Percentiles rank a stretch among this genome's conserved stretches.
Conservation (phyloP, 2,113 vertebrate genomes). For the Platysternon megacephalum region DNA sequence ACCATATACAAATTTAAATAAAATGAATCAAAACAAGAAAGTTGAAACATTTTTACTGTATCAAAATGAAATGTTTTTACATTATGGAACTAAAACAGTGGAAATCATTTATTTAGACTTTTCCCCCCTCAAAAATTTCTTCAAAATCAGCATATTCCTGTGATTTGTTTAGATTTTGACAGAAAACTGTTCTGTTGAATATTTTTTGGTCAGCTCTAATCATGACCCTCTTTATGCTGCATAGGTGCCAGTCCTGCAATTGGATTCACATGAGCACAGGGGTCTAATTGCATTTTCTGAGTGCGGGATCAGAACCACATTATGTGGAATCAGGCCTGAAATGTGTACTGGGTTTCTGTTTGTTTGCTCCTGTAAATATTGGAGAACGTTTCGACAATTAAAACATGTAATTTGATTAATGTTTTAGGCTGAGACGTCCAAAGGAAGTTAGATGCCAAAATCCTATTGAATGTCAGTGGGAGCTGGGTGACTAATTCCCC, state of each 20-base stretch:
- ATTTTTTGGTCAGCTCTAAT: neutral
- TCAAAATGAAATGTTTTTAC: neutral
- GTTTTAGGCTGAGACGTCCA: neutral
- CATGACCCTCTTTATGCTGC: neutral
- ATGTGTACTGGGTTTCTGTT: rapidly evolving
- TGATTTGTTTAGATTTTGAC: neutral
- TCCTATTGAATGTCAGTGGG: neutral
- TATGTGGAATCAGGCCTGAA: neutral
- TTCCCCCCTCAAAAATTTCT: neutral
- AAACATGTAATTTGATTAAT: neutral
- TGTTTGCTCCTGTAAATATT: neutral
- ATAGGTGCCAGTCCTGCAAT: neutral
- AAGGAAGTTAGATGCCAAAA: neutral
- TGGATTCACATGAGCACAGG: neutral
- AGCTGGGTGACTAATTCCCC: neutral
- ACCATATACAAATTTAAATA: neutral
- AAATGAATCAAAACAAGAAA: neutral
- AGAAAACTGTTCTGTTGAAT: neutral
- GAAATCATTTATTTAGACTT: neutral
- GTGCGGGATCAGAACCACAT: neutral
- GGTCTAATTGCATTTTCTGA: neutral
- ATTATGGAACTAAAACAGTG: neutral
- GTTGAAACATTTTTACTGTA: neutral
- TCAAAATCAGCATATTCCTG: neutral
- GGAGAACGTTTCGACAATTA: neutral